Evolutionary conservation across 2,888 invertebrate species (phyloP), one percentile per base, ranked within the genome.

Genomic region (Notodonta ziczac): DNA sequence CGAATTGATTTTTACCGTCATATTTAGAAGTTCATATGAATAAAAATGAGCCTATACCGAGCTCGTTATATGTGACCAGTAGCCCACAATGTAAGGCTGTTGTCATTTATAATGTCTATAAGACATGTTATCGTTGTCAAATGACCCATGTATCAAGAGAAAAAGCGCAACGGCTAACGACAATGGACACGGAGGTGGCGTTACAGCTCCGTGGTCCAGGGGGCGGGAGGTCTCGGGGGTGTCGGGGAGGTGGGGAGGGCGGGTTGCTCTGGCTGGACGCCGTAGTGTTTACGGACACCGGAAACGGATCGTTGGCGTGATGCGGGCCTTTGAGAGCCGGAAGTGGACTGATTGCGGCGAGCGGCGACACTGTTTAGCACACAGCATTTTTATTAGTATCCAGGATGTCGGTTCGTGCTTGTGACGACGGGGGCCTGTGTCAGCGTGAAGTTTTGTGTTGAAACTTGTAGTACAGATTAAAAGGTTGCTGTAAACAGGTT

Each of bases 231-330:
- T 2, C 46, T 50, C 16, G 60, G 10, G 16, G 14, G 32, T 5
- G 9, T 7, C 50, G n/a, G n/a, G n/a, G n/a, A n/a, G n/a, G n/a
- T 50, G 35, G 61, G 4, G 24, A 7, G 3, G 44, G 59, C n/a
- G 62, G 53, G 57, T 58, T 46, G 46, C 46, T 46, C 13, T 42
- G 10, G 9, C 12, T 13, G 46, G 42, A 42, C 42, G 12, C 0
- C 42, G 42, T n/a, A 48, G 50, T 58, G 57, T 66, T 74, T 68
- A 73, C 68, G 67, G 64, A 58, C 52, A 51, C 65, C 71, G 75
- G 74, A 70, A 75, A 73, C 63, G 66, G 67, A 60, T 68, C 69
- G 61, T 73, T 71, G 58, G 40, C 63, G 65, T 73, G 69, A 72
- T 69, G 67, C 65, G 54, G 54, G 32, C 57, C 62, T 60, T 60